A percentile compares a stretch with the other conserved stretches of the same genome.
Evolutionary conservation across 2,797 vertebrate species (phyloP).

Genomic region (Anisognathus igniventris): DNA sequence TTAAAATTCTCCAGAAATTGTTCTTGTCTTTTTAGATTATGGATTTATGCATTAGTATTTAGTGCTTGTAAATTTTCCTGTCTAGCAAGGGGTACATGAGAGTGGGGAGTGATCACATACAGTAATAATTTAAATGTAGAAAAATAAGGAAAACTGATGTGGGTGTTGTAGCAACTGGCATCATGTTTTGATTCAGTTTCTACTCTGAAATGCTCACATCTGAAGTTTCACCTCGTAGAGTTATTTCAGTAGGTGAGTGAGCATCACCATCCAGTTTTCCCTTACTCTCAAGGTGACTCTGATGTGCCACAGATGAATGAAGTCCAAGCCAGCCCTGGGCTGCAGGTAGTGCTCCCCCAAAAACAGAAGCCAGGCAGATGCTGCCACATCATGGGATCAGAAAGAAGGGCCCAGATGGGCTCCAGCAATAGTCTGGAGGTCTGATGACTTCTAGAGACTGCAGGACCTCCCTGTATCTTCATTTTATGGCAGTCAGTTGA

Average conservation of each 20-base stretch:
- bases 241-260: neutral
- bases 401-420: neutral
- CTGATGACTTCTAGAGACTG: neutral
- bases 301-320: neutral
- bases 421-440: neutral
- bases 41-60: neutral
- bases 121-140: neutral
- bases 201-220: neutral
- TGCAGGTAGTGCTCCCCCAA: neutral
- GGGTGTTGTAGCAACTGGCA: neutral
- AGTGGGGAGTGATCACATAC: neutral
- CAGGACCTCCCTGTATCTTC: neutral
- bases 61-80: neutral
- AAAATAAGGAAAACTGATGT: neutral
- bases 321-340: neutral
- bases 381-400: neutral
- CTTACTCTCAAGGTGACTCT: neutral
- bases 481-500: neutral
- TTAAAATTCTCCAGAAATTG: neutral
- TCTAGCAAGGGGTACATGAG: neutral
- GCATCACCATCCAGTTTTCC: neutral
- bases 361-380: neutral
- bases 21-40: neutral
- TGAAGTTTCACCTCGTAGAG: neutral
- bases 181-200: neutral